A percentile compares a stretch with the other conserved stretches of the same genome.
Evolutionary conservation across 1,140 invertebrate genomes (phyloP).

Genomic region (Dufourea novaeangliae): DNA sequence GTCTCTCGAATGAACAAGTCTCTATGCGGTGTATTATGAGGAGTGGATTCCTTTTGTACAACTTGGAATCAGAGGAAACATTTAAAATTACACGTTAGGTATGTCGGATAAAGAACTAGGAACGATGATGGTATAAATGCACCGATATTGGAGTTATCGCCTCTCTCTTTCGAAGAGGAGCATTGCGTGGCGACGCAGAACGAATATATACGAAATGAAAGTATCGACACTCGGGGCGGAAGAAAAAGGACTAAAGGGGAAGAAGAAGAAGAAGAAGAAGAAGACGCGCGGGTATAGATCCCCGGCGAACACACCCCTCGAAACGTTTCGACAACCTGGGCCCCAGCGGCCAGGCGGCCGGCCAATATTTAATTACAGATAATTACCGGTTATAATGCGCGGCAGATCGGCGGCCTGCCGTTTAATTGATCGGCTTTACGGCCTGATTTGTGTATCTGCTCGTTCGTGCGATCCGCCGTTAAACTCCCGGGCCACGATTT

Average conservation of each 20-base stretch:
- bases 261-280: background rate
- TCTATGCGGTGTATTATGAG: no score
- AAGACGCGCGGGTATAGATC: constrained; percentile 42
- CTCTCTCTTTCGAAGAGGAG: background rate
- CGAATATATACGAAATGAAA: background rate
- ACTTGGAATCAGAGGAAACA: no score
- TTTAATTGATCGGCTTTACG: constrained; percentile 76
- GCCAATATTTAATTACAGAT: constrained; percentile 77
- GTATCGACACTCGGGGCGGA: background rate
- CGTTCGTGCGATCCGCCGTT: constrained; percentile 65
- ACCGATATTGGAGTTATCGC: background rate
- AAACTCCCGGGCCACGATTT: constrained; percentile 52
- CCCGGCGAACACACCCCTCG: constrained; percentile 67
- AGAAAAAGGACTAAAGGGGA: constrained; percentile 11
- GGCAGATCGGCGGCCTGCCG: constrained; percentile 74
- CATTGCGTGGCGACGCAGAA: background rate
- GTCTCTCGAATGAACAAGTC: no score
- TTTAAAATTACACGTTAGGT: no score
- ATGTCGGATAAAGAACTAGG: no score
- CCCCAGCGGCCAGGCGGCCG: constrained; percentile 45
- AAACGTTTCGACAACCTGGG: constrained; percentile 50
- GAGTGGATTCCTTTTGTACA: no score
- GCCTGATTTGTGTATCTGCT: constrained; percentile 76
- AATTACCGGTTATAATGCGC: constrained; percentile 76
- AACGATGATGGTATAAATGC: no score